Conservation (phyloP, 2,113 vertebrate genomes). For the Odocoileus virginianus region DNA sequence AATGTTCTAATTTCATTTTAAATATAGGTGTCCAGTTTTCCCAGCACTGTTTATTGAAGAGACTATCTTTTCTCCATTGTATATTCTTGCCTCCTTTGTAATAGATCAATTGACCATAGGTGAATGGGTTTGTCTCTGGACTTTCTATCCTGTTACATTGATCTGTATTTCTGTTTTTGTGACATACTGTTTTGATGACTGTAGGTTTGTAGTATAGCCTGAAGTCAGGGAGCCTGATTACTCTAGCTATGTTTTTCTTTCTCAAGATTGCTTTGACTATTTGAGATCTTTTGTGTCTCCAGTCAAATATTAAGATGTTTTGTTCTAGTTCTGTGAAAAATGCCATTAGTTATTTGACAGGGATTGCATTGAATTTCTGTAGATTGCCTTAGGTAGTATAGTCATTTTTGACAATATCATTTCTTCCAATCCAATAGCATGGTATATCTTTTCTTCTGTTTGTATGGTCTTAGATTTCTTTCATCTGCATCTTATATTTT, state of each 20-base stretch:
- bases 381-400: background rate
- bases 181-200: background rate
- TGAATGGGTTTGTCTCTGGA: background rate
- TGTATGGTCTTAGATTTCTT: background rate
- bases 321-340: background rate
- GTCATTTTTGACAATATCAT: background rate
- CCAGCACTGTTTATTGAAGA: background rate
- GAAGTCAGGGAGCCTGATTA: background rate
- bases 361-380: background rate
- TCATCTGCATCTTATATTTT: background rate
- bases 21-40: background rate
- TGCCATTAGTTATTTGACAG: background rate
- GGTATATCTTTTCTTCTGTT: background rate
- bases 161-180: background rate
- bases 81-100: background rate
- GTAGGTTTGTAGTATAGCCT: background rate
- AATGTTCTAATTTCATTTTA: background rate
- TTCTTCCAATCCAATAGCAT: background rate
- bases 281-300: background rate
- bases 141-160: background rate
- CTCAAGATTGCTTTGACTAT: background rate
- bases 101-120: background rate
- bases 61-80: background rate
- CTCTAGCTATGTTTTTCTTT: background rate
- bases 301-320: background rate